These are phyloP conservation scores for Caiman crocodilus DNA, from an alignment of 2,797 vertebrate genomes.

Conservation along the genomic window DNA sequence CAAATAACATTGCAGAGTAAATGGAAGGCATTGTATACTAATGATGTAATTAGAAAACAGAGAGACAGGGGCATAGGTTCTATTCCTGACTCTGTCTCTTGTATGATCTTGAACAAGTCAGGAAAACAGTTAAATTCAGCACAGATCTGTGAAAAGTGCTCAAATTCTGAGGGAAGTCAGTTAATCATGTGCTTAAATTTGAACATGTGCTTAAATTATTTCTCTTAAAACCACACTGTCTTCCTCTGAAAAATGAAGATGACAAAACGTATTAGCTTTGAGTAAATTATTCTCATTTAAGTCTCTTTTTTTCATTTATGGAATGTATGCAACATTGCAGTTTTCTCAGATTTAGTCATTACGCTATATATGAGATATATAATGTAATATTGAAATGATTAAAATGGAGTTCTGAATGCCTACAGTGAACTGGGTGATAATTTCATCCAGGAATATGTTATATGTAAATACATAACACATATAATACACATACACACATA, in stretches of 20 bases:
- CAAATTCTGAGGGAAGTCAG: neutral
- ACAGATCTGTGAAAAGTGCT: neutral
- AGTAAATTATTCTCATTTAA: neutral
- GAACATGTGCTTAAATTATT: no score
- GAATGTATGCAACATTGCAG: neutral
- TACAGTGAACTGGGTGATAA: neutral
- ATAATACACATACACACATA: neutral
- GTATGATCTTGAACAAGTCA: rapidly evolving
- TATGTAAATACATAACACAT: neutral
- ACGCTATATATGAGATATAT: neutral
- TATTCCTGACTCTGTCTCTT: rapidly evolving
- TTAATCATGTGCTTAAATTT: neutral
- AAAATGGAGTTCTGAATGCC: neutral
- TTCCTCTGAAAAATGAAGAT: neutral
- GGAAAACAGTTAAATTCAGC: neutral
- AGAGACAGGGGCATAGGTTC: neutral
- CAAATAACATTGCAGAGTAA: neutral
- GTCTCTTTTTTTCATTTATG: neutral
- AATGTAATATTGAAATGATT: neutral
- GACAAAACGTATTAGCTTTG: neutral
- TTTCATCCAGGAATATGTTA: neutral
- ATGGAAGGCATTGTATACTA: neutral
- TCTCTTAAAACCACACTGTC: neutral
- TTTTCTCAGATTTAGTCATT: neutral
- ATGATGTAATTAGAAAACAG: neutral